phyloP scores from a whole-genome alignment of 2,797 vertebrate genomes.

The Gephyroberyx darwinii region DNA sequence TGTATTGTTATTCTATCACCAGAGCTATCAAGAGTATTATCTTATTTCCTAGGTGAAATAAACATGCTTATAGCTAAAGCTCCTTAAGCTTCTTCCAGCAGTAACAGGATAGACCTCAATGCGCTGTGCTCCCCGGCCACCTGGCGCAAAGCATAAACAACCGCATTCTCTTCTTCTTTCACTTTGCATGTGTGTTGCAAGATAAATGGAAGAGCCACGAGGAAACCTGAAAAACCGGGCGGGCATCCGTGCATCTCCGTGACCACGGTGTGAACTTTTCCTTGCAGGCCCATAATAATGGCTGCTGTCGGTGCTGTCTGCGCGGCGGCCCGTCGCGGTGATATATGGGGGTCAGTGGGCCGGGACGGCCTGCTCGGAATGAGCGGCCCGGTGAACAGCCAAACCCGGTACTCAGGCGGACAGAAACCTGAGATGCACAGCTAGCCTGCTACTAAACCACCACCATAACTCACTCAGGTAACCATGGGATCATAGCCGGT shows the following conservation, averaged over 20 bases:
- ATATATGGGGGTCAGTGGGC: slow-evolving; percentile 94
- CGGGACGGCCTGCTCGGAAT: slow-evolving; percentile 81
- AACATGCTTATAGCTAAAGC: slow-evolving; percentile 18
- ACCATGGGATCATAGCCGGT: slow-evolving; percentile 28
- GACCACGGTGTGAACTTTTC: slow-evolving; percentile 92
- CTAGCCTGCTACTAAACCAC: slow-evolving; percentile 42
- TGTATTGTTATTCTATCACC: slow-evolving; percentile 66
- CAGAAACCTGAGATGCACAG: slow-evolving; percentile 56
- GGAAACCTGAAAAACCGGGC: slow-evolving; percentile 96
- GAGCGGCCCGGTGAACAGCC: slow-evolving; percentile 80
- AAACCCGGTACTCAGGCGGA: slow-evolving; percentile 72
- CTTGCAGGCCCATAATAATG: slow-evolving; percentile 92
- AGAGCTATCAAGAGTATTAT: slow-evolving; percentile 60
- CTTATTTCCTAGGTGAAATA: slow-evolving; percentile 54
- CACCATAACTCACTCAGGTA: slow-evolving; percentile 70
- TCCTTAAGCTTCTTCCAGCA: slow-evolving; percentile 7
- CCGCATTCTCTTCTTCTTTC: slow-evolving; percentile 49
- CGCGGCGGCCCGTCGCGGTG: slow-evolving; percentile 88
- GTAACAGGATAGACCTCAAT: slow-evolving; percentile 25
- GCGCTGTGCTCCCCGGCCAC: slow-evolving; percentile 21
- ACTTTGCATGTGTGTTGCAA: slow-evolving; percentile 65
- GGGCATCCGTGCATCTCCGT: slow-evolving; percentile 85
- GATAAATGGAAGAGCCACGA: slow-evolving; percentile 85
- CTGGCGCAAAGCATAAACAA: slow-evolving; percentile 55
- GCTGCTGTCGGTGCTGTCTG: slow-evolving; percentile 91